Evolutionary conservation across 2,113 vertebrate species (phyloP), one percentile per base, ranked within the genome.

Genomic region (Acanthochromis polyacanthus): DNA sequence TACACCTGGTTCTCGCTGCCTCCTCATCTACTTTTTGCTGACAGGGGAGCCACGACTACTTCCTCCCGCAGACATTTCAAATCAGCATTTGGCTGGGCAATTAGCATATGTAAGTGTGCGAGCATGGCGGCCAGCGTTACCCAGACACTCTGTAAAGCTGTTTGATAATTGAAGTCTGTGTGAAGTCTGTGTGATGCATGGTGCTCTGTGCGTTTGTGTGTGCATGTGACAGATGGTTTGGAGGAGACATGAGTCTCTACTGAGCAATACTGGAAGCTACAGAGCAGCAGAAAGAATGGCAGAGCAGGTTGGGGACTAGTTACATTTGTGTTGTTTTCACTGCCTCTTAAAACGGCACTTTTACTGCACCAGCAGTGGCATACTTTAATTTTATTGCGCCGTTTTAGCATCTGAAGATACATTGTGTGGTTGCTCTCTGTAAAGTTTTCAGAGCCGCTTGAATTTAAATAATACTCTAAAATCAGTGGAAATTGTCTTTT

Each of bases 141-240:
- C n/a, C 72, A 84, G 81, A 85, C 76, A 76, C 69, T 74, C 81
- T 73, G 79, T 62, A 75, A 87, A 88, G 65, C 78, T 71, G 83
- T 85, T 88, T 83, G 90, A 90, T 89, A 88, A 88, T 85, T 80
- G 77, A 80, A 89, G 89, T 90, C 80, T 87, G 81, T 71, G 72
- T 80, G 78, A 82, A 73, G 83, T 69, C 64, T 78, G 79, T 73
- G 65, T 78, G 71, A 76, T 64, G 14, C 73, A 48, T 30, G 1
- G 65, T 19, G 43, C 58, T 43, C 55, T 38, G 69, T 69, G 78
- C 45, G 36, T 32, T 57, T 53, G 53, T 30, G 38, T 17, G 74
- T 20, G 72, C 14, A 10, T 16, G 83, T 52, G 80, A 81, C 90
- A 92, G 91, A 91, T 92, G 92, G 88, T 82, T 83, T 46, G 62